Evolutionary conservation across 1,140 invertebrate genomes (phyloP).

Genomic region (Panagrolaimus sp.): DNA sequence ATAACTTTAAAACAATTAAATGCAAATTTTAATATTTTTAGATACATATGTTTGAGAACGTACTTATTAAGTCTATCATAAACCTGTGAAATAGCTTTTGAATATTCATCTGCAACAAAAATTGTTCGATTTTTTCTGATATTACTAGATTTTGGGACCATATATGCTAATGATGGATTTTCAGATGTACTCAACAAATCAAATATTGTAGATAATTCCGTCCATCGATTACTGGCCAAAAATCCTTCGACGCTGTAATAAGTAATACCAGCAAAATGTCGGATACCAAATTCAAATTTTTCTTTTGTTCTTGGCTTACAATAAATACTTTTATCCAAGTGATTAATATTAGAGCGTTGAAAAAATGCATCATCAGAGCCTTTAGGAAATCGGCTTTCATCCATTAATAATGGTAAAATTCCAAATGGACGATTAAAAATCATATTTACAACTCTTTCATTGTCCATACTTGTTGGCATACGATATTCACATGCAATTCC

Average conservation of each 20-base stretch:
- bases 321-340: conserved; percentile 32
- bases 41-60: no score
- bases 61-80: background rate
- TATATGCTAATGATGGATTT: conserved; percentile 24
- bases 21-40: no score
- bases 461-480: conserved; percentile 8
- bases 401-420: conserved; percentile 32
- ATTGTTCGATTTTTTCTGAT: background rate
- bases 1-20: no score
- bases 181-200: conserved; percentile 16
- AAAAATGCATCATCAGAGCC: conserved; percentile 35
- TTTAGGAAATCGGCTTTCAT: conserved; percentile 38
- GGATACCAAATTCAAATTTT: conserved; percentile 28
- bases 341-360: conserved; percentile 37
- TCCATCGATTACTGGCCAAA: conserved; percentile 21
- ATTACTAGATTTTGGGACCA: conserved; percentile 21
- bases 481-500: conserved; percentile 7
- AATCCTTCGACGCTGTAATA: conserved; percentile 28
- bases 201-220: conserved; percentile 14
- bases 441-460: conserved; percentile 26
- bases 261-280: conserved; percentile 26
- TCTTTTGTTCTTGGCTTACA: conserved; percentile 29
- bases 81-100: background rate
- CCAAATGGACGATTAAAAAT: conserved; percentile 29
- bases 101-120: background rate